Evolutionary conservation across 1,140 invertebrate genomes (phyloP), one percentile per base, ranked within the genome.

Genomic region (Drosophila watanabei): DNA sequence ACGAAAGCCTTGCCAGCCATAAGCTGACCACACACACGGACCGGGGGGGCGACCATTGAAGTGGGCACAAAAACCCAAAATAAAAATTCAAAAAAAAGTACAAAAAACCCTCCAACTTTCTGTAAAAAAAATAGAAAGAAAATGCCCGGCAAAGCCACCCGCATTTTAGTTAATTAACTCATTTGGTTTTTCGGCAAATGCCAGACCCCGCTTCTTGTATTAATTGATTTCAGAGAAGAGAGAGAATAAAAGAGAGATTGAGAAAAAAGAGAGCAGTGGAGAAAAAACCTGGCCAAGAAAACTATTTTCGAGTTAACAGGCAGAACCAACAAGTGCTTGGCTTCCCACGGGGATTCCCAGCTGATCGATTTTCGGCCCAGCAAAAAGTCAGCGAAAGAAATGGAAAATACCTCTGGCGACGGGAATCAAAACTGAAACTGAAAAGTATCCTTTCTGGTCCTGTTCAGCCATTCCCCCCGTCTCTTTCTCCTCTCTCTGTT

Each of bases 91-190:
- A 41, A 73, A 63, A 61, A 51, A 37, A 32, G 39, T 18, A 32
- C 2, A 46, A 46, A 64, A 69, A 56, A 46, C 41, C 39, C 49
- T 51, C 20, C 43, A 54, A 63, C 33, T 37, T 37, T 33, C 8
- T 11, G 41, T 37, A 30, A 46, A 52, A 69, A 39, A n/a, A 48
- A n/a, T n/a, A 60, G 39, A 45, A 18, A 63, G 54, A 35, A 33
- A 79, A 57, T 20, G 57, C 65, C 49, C 58, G 51, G 79, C 81
- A 92, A 89, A 92, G 81, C 86, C 81, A 82, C 92, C 92, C 92
- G 92, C 92, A 93, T 93, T 93, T 92, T 92, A 93, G 92, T 93
- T 93, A 93, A 93, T 93, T 93, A 93, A 93, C 92, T 92, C 89
- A 92, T 92, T 92, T 92, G 88, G 87, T 91, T 57, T 57, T 57